phyloP scores from a whole-genome alignment of 2,113 vertebrate species.

The Catharus fuscescens region DNA sequence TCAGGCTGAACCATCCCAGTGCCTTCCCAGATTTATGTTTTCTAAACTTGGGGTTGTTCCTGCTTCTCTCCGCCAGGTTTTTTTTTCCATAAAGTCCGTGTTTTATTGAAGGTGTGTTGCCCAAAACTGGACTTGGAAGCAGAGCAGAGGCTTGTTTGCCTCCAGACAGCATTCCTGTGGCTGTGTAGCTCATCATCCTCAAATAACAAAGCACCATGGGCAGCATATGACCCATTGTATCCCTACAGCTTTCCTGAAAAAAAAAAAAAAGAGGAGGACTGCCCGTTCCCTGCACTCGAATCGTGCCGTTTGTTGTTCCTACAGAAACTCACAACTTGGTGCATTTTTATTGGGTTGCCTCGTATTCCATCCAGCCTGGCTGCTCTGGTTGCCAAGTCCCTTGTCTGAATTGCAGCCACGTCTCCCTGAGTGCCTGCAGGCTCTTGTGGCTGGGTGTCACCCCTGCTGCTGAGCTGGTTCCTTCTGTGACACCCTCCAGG shows the following conservation, averaged over 20 bases:
- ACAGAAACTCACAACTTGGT: not conserved
- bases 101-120: not conserved
- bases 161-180: not conserved
- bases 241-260: not conserved
- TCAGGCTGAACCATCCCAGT: not conserved
- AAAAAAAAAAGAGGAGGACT: not conserved
- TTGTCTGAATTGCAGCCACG: conserved; percentile 15
- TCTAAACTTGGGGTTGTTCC: not conserved
- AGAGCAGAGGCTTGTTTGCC: not conserved
- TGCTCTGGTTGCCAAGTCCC: not conserved
- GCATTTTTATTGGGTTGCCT: conserved; percentile 22
- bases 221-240: not conserved
- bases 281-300: conserved; percentile 18
- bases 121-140: not conserved
- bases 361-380: not conserved
- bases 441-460: not conserved
- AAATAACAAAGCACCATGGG: not conserved
- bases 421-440: not conserved
- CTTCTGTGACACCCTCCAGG: not conserved
- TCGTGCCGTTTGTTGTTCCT: not conserved
- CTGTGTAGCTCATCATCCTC: not conserved
- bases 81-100: not conserved
- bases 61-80: rapidly evolving
- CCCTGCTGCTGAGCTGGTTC: not conserved
- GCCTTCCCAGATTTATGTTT: not conserved